phyloP scores from a whole-genome alignment of 2,113 vertebrate species.

The Salvelinus fontinalis region DNA sequence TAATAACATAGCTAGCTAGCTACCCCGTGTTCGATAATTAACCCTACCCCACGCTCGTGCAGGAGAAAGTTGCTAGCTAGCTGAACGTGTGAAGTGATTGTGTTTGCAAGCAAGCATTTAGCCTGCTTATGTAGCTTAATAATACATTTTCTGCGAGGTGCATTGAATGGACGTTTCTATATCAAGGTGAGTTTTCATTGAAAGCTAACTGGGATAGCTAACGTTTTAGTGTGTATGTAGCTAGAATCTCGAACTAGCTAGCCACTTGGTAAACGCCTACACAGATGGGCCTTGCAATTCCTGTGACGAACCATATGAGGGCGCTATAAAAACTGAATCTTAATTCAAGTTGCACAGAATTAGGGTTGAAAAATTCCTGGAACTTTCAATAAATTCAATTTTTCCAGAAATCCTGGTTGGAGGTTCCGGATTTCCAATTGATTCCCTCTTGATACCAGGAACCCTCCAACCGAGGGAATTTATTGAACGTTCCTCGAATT shows the following conservation, averaged over 20 bases:
- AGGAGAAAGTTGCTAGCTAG: conserved; percentile 1
- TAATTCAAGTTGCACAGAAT: too few species aligned
- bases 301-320: conserved; percentile 22
- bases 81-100: too few species aligned
- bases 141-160: not conserved
- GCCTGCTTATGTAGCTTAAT: not conserved
- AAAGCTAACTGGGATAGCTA: conserved; percentile 22
- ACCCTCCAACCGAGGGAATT: too few species aligned
- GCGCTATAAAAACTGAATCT: conserved; percentile 3
- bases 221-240: conserved; percentile 10
- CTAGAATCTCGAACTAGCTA: not conserved
- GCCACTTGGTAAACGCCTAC: not conserved
- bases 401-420: too few species aligned
- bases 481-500: too few species aligned
- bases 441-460: too few species aligned
- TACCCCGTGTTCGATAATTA: not conserved
- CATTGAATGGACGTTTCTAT: not conserved
- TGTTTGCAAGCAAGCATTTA: not conserved
- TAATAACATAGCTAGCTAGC: too few species aligned
- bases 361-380: too few species aligned
- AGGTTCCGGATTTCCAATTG: too few species aligned
- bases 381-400: too few species aligned
- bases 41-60: not conserved
- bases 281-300: conserved; percentile 42
- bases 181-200: conserved; percentile 7